A percentile compares a stretch with the other conserved stretches of the same genome.
Evolutionary conservation across 2,888 invertebrate species (phyloP).

Genomic region (Melipona beecheii): DNA sequence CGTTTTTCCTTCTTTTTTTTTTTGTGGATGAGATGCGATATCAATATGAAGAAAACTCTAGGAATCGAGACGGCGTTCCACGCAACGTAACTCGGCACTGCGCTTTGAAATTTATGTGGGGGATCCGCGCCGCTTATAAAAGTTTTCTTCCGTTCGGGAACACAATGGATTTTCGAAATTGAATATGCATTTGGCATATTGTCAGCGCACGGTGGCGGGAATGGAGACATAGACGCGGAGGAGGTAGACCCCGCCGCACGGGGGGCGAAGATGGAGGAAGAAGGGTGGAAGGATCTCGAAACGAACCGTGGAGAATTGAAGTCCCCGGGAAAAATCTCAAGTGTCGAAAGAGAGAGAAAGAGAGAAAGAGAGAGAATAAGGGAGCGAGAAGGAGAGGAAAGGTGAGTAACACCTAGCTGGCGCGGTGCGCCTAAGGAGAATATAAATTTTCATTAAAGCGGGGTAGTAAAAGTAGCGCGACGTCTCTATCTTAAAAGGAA

Average conservation of each 20-base stretch:
- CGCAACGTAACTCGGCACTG: slow-evolving; percentile 1
- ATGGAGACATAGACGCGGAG: slow-evolving; percentile 16
- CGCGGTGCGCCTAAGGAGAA: slow-evolving; percentile 49
- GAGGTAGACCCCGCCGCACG: slow-evolving; percentile 17
- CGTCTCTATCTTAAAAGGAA: slow-evolving; percentile 44
- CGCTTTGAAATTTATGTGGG: slow-evolving; percentile 52
- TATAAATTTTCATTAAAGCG: slow-evolving; percentile 68
- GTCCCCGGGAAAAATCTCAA: slow-evolving; percentile 62
- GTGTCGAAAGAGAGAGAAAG: slow-evolving; percentile 32
- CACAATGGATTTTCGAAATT: slow-evolving; percentile 70
- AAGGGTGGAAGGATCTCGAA: slow-evolving; percentile 49
- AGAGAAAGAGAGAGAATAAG: not conserved
- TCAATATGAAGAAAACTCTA: not conserved
- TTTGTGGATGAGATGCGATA: not conserved
- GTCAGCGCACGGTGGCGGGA: slow-evolving; percentile 43
- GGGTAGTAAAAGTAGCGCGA: slow-evolving; percentile 50
- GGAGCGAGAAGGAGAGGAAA: not conserved
- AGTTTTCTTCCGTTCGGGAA: slow-evolving; percentile 56
- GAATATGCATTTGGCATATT: slow-evolving; percentile 73
- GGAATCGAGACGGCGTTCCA: not conserved
- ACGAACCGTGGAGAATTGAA: slow-evolving; percentile 61
- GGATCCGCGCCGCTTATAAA: slow-evolving; percentile 53
- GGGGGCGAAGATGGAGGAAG: slow-evolving; percentile 2
- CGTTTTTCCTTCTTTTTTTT: no score
- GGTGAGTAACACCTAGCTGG: slow-evolving; percentile 27